Evolutionary conservation across 2,113 vertebrate species (phyloP).

Genomic region (Dromaius novaehollandiae): DNA sequence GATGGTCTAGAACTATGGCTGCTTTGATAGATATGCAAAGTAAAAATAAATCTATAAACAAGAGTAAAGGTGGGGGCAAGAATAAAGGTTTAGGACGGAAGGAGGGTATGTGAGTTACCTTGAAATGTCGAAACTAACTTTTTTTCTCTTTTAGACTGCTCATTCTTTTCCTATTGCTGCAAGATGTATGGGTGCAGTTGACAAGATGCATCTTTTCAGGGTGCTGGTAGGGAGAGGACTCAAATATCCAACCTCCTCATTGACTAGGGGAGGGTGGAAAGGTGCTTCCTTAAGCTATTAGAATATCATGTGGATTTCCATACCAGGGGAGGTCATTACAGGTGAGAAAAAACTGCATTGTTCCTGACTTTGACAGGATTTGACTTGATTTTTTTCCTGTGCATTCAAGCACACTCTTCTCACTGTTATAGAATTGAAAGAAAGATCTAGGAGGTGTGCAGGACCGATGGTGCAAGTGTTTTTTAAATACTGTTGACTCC

Average conservation of each 20-base stretch:
- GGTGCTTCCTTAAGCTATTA: not conserved
- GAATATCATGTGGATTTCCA: not conserved
- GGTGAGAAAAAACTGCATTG: not conserved
- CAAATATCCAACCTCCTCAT: rapidly evolving
- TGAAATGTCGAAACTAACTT: not conserved
- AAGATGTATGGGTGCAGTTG: not conserved
- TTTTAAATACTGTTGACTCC: not conserved
- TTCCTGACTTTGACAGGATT: not conserved
- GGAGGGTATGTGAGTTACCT: not conserved
- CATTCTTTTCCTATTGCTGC: not conserved
- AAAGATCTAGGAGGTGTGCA: not conserved
- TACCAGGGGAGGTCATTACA: not conserved
- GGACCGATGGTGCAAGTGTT: not conserved
- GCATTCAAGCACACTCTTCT: not conserved
- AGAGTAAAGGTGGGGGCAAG: not conserved
- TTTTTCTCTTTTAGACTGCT: not conserved
- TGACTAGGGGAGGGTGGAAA: not conserved
- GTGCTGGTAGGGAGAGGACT: not conserved
- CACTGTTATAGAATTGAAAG: not conserved
- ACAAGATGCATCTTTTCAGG: not conserved
- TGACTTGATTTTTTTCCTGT: not conserved
- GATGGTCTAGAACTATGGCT: not conserved
- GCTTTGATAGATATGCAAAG: not conserved
- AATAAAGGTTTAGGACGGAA: not conserved
- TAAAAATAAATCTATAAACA: not conserved